phyloP scores from a whole-genome alignment of 2,888 invertebrate genomes.

The Agonopterix heracliana region DNA sequence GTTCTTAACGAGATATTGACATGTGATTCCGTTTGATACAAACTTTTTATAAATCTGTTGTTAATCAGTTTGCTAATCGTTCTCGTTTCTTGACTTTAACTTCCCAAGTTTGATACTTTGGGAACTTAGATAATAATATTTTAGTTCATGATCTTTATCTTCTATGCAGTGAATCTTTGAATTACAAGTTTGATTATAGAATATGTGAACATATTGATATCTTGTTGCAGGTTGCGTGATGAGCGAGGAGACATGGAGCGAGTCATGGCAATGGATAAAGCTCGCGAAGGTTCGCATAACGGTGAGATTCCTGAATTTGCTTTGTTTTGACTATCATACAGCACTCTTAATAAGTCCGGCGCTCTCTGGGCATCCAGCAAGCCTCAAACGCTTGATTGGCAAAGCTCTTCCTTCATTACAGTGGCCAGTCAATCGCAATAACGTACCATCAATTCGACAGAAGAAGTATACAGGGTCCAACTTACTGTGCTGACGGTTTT shows the following conservation, averaged over 20 bases:
- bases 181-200: not conserved
- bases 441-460: too few species aligned
- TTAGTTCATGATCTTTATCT: not conserved
- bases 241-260: slow-evolving; percentile 91
- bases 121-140: not conserved
- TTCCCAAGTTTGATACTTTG: too few species aligned
- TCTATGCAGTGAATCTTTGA: too few species aligned
- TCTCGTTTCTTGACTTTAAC: not conserved
- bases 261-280: slow-evolving; percentile 87
- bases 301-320: slow-evolving; percentile 70
- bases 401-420: too few species aligned
- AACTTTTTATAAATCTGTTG: not conserved
- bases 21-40: slow-evolving; percentile 16
- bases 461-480: too few species aligned
- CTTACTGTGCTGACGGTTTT: too few species aligned
- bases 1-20: slow-evolving; percentile 54
- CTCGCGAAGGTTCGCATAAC: slow-evolving; percentile 91
- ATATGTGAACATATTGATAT: not conserved
- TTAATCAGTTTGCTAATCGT: not conserved
- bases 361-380: too few species aligned
- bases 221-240: slow-evolving; percentile 89
- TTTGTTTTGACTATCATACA: not conserved
- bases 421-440: too few species aligned
- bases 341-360: too few species aligned
- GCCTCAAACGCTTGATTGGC: too few species aligned